These are phyloP conservation scores for Eucidaris tribuloides DNA, from an alignment of 35 echinoderm and acorn worm genomes.

Conservation along the genomic window DNA sequence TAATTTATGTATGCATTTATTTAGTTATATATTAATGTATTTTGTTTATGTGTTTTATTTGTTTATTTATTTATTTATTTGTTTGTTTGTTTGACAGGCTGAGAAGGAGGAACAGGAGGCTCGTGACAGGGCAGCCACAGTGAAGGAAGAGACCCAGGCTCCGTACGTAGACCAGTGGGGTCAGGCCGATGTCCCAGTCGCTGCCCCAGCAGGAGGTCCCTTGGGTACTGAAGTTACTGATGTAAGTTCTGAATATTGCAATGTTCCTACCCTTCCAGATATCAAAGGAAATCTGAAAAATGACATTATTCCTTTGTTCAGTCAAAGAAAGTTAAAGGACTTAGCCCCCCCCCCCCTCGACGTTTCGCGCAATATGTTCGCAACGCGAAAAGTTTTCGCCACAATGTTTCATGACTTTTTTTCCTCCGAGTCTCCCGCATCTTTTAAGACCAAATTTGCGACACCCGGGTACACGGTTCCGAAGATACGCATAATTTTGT, in stretches of 20 bases:
- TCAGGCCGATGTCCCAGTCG: constrained; percentile 56
- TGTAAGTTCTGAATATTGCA: constrained; percentile 45
- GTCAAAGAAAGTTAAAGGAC: too few species aligned
- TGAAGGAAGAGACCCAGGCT: constrained; percentile 69
- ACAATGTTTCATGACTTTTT: too few species aligned
- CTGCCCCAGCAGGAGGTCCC: constrained; percentile 35
- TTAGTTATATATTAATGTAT: not conserved
- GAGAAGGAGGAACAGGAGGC: constrained; percentile 99
- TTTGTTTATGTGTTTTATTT: not conserved
- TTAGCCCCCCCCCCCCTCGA: too few species aligned
- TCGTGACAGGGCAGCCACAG: constrained; percentile 48
- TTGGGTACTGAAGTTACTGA: constrained; percentile 62
- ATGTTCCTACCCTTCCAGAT: too few species aligned
- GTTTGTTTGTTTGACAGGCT: constrained; percentile 48
- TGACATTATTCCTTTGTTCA: too few species aligned
- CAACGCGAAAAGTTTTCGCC: too few species aligned
- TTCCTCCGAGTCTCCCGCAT: too few species aligned
- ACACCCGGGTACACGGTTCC: too few species aligned
- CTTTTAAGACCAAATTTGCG: too few species aligned
- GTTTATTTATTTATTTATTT: not conserved
- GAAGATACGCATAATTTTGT: too few species aligned
- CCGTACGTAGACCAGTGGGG: constrained; percentile 95
- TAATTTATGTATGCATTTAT: not conserved
- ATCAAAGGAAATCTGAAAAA: too few species aligned
- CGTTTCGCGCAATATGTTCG: too few species aligned